Conservation (phyloP, 2,888 invertebrate species). For the Erynnis tages region DNA sequence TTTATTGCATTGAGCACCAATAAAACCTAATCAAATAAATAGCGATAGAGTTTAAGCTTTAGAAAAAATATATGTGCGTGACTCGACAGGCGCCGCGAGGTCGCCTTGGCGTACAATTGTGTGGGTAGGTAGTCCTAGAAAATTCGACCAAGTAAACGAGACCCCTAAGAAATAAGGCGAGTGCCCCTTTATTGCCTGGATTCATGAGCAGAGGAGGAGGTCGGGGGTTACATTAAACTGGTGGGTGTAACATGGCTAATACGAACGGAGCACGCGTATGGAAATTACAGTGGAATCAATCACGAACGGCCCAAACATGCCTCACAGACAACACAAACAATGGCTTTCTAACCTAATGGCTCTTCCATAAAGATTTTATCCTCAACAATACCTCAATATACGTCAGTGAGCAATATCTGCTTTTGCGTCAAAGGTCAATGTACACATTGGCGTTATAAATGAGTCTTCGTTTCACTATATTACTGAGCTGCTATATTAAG, state of each 20-base stretch:
- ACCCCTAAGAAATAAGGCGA: slow-evolving; percentile 46
- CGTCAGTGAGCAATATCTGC: slow-evolving; percentile 19
- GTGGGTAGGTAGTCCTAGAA: slow-evolving; percentile 64
- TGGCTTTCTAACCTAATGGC: slow-evolving; percentile 60
- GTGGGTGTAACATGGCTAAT: slow-evolving; percentile 73
- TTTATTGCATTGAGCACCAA: slow-evolving; percentile 9
- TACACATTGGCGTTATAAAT: slow-evolving; percentile 12
- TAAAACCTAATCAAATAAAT: slow-evolving; percentile 11
- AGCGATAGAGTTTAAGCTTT: slow-evolving; percentile 61
- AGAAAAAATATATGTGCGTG: slow-evolving; percentile 76
- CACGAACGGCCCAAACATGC: slow-evolving; percentile 72
- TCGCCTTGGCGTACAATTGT: slow-evolving; percentile 69
- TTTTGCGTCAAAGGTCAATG: slow-evolving; percentile 15
- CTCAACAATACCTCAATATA: slow-evolving; percentile 31
- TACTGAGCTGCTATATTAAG: background rate
- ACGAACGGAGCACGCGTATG: slow-evolving; percentile 77
- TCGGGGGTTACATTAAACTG: slow-evolving; percentile 43
- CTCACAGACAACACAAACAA: slow-evolving; percentile 67
- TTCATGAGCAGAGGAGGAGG: slow-evolving; percentile 31
- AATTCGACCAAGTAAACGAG: slow-evolving; percentile 52
- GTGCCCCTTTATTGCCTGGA: slow-evolving; percentile 37
- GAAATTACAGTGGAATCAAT: slow-evolving; percentile 79
- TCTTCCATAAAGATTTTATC: slow-evolving; percentile 58
- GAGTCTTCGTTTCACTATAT: background rate
- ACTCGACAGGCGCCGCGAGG: slow-evolving; percentile 78